Percentiles rank a stretch among this genome's conserved stretches.
phyloP scores from a whole-genome alignment of 2,797 vertebrate genomes.

The Chrysocyon brachyurus region DNA sequence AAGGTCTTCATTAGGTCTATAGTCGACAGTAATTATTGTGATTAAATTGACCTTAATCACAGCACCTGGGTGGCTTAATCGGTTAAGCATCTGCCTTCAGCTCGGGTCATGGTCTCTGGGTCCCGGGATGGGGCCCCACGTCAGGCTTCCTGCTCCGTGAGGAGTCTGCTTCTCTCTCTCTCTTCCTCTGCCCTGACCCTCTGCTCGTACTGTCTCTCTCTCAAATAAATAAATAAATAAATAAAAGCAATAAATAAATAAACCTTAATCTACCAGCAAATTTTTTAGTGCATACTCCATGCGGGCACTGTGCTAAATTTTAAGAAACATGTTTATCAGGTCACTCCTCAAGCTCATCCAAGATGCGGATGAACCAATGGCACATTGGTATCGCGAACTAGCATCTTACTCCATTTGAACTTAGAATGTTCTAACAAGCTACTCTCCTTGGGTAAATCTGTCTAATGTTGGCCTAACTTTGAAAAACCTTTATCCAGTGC shows the following conservation, averaged over 20 bases:
- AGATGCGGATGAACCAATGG: not conserved
- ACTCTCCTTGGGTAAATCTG: not conserved
- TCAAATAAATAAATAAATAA: too few species aligned
- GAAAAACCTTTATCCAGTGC: not conserved
- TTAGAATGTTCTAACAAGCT: not conserved
- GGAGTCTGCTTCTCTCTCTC: too few species aligned
- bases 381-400: not conserved
- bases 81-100: too few species aligned
- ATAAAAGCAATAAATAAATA: not conserved
- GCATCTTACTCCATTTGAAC: not conserved
- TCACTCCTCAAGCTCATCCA: not conserved
- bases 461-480: not conserved
- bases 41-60: slow-evolving; percentile 53
- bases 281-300: not conserved
- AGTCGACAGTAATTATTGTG: not conserved
- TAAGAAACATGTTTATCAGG: slow-evolving; percentile 16
- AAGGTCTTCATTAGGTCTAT: slow-evolving; percentile 24
- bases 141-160: too few species aligned
- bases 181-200: too few species aligned
- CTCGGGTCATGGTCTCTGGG: too few species aligned
- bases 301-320: not conserved
- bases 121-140: too few species aligned
- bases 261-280: slow-evolving; percentile 13
- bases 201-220: too few species aligned
- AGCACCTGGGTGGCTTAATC: too few species aligned